These are phyloP conservation scores for Pseudotriccus pelzelni DNA, from an alignment of 2,797 vertebrate species.

Conservation along the genomic window DNA sequence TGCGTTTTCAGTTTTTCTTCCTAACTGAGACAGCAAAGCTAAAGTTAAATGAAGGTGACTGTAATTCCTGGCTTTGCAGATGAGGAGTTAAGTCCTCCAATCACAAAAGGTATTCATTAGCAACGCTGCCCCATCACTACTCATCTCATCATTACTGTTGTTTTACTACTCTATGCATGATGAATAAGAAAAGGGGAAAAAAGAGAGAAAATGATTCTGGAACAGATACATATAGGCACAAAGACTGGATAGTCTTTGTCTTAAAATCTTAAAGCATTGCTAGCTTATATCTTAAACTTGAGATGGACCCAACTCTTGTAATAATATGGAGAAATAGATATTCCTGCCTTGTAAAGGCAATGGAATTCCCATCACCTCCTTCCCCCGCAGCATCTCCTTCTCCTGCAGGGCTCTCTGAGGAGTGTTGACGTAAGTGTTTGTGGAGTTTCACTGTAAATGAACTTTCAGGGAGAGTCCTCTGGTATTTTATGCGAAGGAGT, in stretches of 20 bases:
- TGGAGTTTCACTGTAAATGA: not conserved
- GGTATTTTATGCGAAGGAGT: not conserved
- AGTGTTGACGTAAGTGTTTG: not conserved
- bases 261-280: not conserved
- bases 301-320: not conserved
- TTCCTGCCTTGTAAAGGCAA: not conserved
- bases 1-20: not conserved
- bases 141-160: not conserved
- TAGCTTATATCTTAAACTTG: not conserved
- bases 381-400: not conserved
- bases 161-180: not conserved
- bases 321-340: not conserved
- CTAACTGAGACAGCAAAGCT: not conserved
- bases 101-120: not conserved
- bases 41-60: not conserved
- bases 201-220: not conserved
- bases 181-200: not conserved
- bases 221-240: not conserved
- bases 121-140: not conserved
- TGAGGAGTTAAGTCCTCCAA: not conserved
- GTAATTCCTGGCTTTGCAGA: not conserved
- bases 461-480: not conserved
- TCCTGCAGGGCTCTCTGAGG: not conserved
- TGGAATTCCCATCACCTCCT: slow-evolving; percentile 28
- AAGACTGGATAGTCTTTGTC: not conserved